These are phyloP conservation scores for Pachycephus smyrnensis DNA, from an alignment of 2,888 invertebrate species.

Conservation along the genomic window DNA sequence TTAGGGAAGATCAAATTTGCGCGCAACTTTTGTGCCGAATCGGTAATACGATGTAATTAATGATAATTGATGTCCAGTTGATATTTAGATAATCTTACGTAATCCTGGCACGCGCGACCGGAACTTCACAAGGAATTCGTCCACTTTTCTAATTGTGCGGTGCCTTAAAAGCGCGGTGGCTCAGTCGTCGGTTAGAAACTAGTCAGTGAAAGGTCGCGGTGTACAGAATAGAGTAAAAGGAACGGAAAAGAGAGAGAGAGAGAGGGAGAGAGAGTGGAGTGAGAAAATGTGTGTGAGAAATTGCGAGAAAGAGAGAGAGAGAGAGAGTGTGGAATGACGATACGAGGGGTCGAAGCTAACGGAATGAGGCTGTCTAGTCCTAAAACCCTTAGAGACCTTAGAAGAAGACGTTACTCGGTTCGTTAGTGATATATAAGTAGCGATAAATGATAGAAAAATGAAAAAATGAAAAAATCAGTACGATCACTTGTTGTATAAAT, in stretches of 20 bases:
- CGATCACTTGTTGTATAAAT: conserved; percentile 6
- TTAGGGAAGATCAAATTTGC: too few species aligned
- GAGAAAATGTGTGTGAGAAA: conserved; percentile 31
- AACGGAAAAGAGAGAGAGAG: too few species aligned
- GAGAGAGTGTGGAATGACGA: conserved; percentile 1
- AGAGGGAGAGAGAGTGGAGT: conserved; percentile 31
- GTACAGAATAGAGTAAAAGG: too few species aligned
- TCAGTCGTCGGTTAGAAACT: conserved; percentile 58
- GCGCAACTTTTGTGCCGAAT: too few species aligned
- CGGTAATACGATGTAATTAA: too few species aligned
- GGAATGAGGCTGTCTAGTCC: conserved; percentile 64
- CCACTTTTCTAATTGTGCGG: conserved; percentile 26
- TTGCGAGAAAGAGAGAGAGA: conserved; percentile 22
- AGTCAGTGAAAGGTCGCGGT: conserved; percentile 55
- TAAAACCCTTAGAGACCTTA: conserved; percentile 57
- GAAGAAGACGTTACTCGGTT: conserved; percentile 44
- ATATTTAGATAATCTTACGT: too few species aligned
- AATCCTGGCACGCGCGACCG: conserved; percentile 1
- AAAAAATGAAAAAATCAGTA: conserved; percentile 14
- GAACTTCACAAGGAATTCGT: conserved; percentile 2
- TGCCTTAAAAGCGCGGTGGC: conserved; percentile 31
- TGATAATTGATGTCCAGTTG: too few species aligned
- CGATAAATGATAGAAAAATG: conserved; percentile 21
- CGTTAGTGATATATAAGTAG: conserved; percentile 47
- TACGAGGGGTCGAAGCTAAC: conserved; percentile 43